Conservation (phyloP, 2,113 vertebrate species). For the Nycticebus coucang region DNA sequence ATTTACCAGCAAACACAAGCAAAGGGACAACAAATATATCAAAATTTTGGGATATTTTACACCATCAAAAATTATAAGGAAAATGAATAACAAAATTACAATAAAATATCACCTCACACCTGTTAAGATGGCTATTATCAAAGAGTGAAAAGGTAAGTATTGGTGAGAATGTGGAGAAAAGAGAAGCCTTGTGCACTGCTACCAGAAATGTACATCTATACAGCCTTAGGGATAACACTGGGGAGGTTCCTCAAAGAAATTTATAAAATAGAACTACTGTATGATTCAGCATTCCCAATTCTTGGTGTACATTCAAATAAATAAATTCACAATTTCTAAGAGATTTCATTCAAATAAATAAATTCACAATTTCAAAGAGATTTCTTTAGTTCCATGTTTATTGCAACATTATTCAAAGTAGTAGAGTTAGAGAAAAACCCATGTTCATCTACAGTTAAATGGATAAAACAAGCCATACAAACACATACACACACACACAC, state of each 20-base stretch:
- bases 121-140: not conserved
- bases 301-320: not conserved
- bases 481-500: too few relatives aligned
- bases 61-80: not conserved
- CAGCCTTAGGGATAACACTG: not conserved
- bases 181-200: not conserved
- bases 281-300: not conserved
- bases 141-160: not conserved
- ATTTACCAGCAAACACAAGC: not conserved
- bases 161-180: not conserved
- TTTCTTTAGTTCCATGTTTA: not conserved
- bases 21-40: not conserved
- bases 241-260: not conserved
- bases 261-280: not conserved
- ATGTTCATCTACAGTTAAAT: not conserved
- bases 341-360: not conserved
- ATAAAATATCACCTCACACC: not conserved
- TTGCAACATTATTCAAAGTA: not conserved
- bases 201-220: not conserved
- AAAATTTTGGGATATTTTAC: not conserved
- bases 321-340: not conserved
- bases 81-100: not conserved
- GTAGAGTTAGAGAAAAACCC: not conserved
- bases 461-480: not conserved
- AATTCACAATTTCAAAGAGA: not conserved